These are phyloP conservation scores for Pontoporia blainvillei DNA, from an alignment of 2,113 vertebrate genomes.

Conservation along the genomic window DNA sequence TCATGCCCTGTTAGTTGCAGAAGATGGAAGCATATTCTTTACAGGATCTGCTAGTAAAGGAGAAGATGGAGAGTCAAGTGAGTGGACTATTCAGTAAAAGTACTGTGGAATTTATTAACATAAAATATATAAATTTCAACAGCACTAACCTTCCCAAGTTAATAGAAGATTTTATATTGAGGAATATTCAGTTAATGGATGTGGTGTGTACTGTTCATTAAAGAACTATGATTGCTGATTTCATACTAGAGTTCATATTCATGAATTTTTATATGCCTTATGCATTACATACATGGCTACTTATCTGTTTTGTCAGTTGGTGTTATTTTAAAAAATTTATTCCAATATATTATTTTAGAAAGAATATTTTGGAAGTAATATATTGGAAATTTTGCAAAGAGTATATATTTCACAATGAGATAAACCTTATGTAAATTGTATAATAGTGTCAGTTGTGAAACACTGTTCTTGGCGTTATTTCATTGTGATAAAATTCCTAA, in stretches of 20 bases:
- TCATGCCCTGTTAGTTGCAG: slow-evolving; percentile 95
- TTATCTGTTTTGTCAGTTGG: not conserved
- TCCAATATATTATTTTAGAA: not conserved
- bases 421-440: not conserved
- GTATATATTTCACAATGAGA: slow-evolving; percentile 6
- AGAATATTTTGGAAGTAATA: too few species aligned
- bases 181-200: not conserved
- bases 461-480: not conserved
- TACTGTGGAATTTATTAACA: not conserved
- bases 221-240: not conserved
- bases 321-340: not conserved
- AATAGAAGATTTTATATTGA: not conserved
- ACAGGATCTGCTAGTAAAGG: slow-evolving; percentile 98
- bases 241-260: not conserved
- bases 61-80: slow-evolving; percentile 98
- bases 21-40: slow-evolving; percentile 98
- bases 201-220: not conserved
- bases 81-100: slow-evolving; percentile 59
- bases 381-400: not conserved
- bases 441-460: not conserved
- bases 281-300: not conserved
- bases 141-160: not conserved
- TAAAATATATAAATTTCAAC: not conserved
- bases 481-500: not conserved
- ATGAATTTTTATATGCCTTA: not conserved